A percentile compares a stretch with the other conserved stretches of the same genome.
These are phyloP conservation scores for Dysmachus trigonus DNA, from an alignment of 2,888 invertebrate species.

Conservation along the genomic window DNA sequence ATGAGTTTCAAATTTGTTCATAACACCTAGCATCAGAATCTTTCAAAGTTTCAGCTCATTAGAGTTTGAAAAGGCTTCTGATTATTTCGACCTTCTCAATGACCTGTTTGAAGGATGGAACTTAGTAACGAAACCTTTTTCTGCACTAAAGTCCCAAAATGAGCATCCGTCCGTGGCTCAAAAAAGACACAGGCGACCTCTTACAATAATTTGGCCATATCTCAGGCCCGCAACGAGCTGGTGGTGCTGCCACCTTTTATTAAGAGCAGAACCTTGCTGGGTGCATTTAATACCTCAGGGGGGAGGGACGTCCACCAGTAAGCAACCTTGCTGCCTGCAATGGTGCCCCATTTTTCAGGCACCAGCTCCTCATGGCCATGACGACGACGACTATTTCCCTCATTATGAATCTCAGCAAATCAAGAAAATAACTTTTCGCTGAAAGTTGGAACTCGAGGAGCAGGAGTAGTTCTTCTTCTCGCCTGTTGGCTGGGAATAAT, in stretches of 20 bases:
- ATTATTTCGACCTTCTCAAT: not conserved
- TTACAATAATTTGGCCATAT: not conserved
- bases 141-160: not conserved
- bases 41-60: not conserved
- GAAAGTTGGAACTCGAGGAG: not conserved
- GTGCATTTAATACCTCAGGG: not conserved
- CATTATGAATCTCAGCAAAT: not conserved
- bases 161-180: not conserved
- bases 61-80: not conserved
- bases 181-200: not conserved
- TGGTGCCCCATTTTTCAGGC: not conserved
- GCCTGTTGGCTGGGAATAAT: not conserved
- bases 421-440: slow-evolving; percentile 5
- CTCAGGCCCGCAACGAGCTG: not conserved
- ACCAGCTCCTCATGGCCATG: not conserved
- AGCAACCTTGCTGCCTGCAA: not conserved
- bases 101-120: not conserved
- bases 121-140: not conserved
- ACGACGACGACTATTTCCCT: not conserved
- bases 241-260: not conserved
- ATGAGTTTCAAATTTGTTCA: not conserved
- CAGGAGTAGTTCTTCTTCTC: not conserved
- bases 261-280: not conserved
- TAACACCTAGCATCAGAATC: not conserved
- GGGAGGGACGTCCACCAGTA: not conserved